Percentiles rank a stretch among this genome's conserved stretches.
phyloP scores from a whole-genome alignment of 2,113 vertebrate genomes.

The Diglossa brunneiventris region DNA sequence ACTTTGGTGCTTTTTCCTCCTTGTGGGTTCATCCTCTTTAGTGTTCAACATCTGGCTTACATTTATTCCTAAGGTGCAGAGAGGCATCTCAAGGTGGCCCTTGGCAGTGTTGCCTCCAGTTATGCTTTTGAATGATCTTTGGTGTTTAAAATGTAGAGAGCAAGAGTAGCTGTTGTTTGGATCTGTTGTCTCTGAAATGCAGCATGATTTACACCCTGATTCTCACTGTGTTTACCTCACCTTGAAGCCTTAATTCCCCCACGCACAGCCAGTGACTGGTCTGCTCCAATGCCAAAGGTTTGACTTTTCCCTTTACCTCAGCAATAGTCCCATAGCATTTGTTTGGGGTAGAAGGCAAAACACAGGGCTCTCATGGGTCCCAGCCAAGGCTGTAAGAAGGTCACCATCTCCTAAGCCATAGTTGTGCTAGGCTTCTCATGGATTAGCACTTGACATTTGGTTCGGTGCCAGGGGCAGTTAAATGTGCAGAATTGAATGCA shows the following conservation, averaged over 20 bases:
- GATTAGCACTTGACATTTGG: not conserved
- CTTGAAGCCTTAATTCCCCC: constrained; percentile 76
- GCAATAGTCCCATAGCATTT: constrained; percentile 39
- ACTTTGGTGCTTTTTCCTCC: constrained; percentile 61
- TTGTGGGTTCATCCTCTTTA: constrained; percentile 7
- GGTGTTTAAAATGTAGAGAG: constrained; percentile 47
- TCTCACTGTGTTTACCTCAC: constrained; percentile 69
- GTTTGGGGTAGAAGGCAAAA: constrained; percentile 58
- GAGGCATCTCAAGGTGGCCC: constrained; percentile 3
- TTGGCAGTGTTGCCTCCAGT: not conserved
- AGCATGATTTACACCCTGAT: constrained; percentile 17
- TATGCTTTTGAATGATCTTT: constrained; percentile 11
- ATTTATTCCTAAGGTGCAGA: not conserved
- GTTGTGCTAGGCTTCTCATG: not conserved
- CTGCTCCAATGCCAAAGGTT: constrained; percentile 54
- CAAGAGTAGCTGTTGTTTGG: constrained; percentile 2
- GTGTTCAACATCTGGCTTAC: not conserved
- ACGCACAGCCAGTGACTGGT: constrained; percentile 41
- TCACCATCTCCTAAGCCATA: not conserved
- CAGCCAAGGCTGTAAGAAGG: constrained; percentile 33
- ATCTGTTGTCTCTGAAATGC: constrained; percentile 11
- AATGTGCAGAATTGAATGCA: not conserved
- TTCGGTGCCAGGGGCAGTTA: not conserved
- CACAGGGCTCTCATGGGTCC: not conserved
- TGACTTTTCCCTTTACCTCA: constrained; percentile 48